Evolutionary conservation across 2,113 vertebrate genomes (phyloP).

Genomic region (Neolamprologus toae): DNA sequence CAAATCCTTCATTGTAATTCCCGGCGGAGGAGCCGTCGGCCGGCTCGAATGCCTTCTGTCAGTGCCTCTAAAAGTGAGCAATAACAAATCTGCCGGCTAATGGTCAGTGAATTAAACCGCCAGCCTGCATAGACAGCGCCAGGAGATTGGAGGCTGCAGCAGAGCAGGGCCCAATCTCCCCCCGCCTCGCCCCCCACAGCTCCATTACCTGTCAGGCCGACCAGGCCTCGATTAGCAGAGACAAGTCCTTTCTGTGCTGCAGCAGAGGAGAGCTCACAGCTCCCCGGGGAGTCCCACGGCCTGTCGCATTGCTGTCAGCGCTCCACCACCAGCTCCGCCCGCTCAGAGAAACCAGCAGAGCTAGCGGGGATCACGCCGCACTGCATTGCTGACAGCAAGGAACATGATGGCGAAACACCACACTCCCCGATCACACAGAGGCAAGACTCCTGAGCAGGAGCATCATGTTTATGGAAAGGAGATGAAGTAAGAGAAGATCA

Average conservation of each 20-base stretch:
- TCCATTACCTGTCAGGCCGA: slow-evolving; percentile 27
- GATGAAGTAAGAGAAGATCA: not conserved
- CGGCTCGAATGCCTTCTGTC: slow-evolving; percentile 37
- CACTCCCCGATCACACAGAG: not conserved
- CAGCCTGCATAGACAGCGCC: slow-evolving; percentile 22
- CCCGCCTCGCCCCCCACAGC: not conserved
- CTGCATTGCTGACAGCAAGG: slow-evolving; percentile 20
- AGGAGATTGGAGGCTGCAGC: slow-evolving; percentile 2
- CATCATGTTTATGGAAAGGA: not conserved
- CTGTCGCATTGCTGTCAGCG: slow-evolving; percentile 22
- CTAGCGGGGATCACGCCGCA: slow-evolving; percentile 45
- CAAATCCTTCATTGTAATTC: slow-evolving; percentile 24
- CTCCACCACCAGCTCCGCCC: slow-evolving; percentile 19
- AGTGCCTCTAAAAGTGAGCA: slow-evolving; percentile 40
- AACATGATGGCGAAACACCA: not conserved
- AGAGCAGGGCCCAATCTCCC: not conserved
- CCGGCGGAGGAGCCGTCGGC: slow-evolving; percentile 12
- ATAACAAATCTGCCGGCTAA: slow-evolving; percentile 62
- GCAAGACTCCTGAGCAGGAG: not conserved
- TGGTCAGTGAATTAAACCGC: slow-evolving; percentile 52
- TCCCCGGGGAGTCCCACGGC: slow-evolving; percentile 15
- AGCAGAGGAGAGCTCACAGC: not conserved
- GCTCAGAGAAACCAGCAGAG: slow-evolving; percentile 24
- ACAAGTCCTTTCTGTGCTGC: slow-evolving; percentile 54
- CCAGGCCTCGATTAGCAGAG: slow-evolving; percentile 30